Base-by-base conservation (phyloP, 2,888 invertebrate genomes). In the Pammene fasciana region DNA sequence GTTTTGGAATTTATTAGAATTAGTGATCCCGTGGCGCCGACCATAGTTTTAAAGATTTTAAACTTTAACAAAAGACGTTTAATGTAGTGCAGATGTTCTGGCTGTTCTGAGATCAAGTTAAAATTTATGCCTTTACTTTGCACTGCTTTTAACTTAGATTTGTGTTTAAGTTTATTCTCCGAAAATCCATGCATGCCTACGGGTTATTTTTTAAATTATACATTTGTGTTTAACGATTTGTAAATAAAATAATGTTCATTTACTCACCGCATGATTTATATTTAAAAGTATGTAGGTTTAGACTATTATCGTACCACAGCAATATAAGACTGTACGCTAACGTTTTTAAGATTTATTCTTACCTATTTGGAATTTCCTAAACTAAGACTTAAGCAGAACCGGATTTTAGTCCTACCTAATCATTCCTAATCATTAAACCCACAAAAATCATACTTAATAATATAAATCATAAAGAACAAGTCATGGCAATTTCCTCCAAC, bases 1-100 rank as follows among this genome's bases (percentile, higher is more conserved):
- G 84, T 84, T 87, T 83, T 73, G 82, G 85, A 88, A 91, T 92
- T 90, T 92, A 90, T 90, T 85, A 82, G 84, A 84, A 81, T 83
- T 79, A 76, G 79, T 78, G 79, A 78, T 75, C 79, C 79, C 77
- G 80, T 76, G 77, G 78, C 64, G 78, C 66, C 64, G 72, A 59
- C 74, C 74, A 76, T 76, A 82, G 82, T 83, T 81, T 85, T 84
- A 81, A 78, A 77, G 76, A 79, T 79, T 81, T 80, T 76, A 74
- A 76, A 74, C 38, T 75, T 75, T 76, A 76, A 80, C 76, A 79
- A 79, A 79, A 71, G 77, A 75, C 67, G 64, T 46, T 71, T 70
- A 77, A 75, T 78, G 76, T 76, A 74, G 78, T 73, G 75, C 80
- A 80, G 78, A 81, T 79, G 80, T 75, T 74, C 34, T 67, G 70